Percentiles rank a stretch among this genome's conserved stretches.
phyloP scores from a whole-genome alignment of 2,113 vertebrate genomes.

The Leptocoma aspasia region DNA sequence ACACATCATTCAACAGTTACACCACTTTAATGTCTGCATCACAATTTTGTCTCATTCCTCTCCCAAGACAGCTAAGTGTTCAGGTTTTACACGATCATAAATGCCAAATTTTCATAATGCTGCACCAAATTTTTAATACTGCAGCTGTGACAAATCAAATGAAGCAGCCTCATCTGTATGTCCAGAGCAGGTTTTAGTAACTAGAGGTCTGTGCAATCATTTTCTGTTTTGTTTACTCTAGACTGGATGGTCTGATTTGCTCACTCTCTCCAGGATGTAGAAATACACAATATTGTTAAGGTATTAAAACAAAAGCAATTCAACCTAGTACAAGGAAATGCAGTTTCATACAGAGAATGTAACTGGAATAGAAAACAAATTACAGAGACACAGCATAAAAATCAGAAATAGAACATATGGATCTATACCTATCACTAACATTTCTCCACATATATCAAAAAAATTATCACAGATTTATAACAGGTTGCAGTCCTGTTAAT shows the following conservation, averaged over 20 bases:
- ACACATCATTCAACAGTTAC: neutral
- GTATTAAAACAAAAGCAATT: slow-evolving; percentile 63
- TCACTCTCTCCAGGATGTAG: neutral
- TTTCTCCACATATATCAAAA: neutral
- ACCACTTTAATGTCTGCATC: neutral
- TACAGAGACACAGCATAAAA: slow-evolving; percentile 9
- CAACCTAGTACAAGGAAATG: slow-evolving; percentile 48
- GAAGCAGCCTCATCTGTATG: neutral
- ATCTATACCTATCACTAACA: neutral
- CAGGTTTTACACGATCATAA: neutral
- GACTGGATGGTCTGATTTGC: neutral
- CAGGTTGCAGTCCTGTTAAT: neutral
- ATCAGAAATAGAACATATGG: neutral
- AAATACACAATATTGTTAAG: slow-evolving; percentile 43
- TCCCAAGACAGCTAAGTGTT: neutral
- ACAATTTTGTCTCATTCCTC: neutral
- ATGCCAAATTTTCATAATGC: neutral
- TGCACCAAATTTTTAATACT: neutral
- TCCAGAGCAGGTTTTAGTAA: neutral
- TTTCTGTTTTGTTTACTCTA: neutral
- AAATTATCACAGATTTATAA: neutral
- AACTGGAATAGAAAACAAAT: slow-evolving; percentile 53
- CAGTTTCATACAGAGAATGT: slow-evolving; percentile 8
- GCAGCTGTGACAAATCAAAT: neutral
- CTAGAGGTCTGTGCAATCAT: neutral